These are phyloP conservation scores for Rhynchotus rufescens DNA, from an alignment of 2,797 vertebrate species.

Conservation along the genomic window DNA sequence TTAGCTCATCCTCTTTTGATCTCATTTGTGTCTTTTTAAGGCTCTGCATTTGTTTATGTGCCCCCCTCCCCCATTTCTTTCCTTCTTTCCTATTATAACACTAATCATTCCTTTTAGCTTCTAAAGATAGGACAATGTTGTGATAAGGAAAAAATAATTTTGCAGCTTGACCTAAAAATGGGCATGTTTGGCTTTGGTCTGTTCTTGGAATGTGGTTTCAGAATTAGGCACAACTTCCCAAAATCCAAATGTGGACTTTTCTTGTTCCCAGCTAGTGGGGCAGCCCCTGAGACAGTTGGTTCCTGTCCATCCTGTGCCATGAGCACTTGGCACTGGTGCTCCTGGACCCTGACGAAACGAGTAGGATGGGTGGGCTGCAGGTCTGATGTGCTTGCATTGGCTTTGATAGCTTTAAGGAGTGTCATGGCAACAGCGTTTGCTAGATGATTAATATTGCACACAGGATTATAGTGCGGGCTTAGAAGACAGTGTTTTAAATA, in stretches of 20 bases:
- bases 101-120: conserved; percentile 58
- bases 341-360: background rate
- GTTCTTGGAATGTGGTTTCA: conserved; percentile 15
- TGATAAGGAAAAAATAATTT: conserved; percentile 48
- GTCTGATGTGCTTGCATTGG: background rate
- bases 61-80: conserved; percentile 16
- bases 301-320: background rate
- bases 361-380: background rate
- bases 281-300: fast-evolving
- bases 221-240: background rate
- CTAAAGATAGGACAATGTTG: conserved; percentile 60
- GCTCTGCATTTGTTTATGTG: conserved; percentile 47
- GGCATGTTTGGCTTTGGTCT: conserved; percentile 29
- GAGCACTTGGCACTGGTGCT: background rate
- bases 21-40: conserved; percentile 49
- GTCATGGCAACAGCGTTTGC: conserved; percentile 57
- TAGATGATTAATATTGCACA: conserved; percentile 53
- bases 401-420: conserved; percentile 41
- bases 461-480: background rate
- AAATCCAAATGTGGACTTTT: conserved; percentile 20
- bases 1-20: conserved; percentile 61
- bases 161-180: conserved; percentile 67
- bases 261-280: background rate
- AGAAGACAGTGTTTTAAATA: background rate
- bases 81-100: conserved; percentile 35